A percentile compares a stretch with the other conserved stretches of the same genome.
These are phyloP conservation scores for Phoeniculus purpureus DNA, from an alignment of 2,797 vertebrate genomes.

Conservation along the genomic window DNA sequence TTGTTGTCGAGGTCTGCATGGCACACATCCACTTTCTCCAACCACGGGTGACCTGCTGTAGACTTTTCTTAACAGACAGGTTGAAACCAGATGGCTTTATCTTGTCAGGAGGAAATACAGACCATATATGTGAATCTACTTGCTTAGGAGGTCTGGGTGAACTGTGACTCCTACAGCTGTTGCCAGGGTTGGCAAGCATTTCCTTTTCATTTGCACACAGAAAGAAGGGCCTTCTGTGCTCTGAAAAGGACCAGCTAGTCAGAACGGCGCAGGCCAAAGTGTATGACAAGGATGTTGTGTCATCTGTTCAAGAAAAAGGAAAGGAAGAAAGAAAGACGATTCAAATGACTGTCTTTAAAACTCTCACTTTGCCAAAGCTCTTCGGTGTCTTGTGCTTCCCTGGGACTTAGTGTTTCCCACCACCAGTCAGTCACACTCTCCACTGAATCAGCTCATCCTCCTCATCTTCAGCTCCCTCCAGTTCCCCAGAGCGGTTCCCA, in stretches of 20 bases:
- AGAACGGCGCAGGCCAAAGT: not conserved
- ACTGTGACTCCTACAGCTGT: not conserved
- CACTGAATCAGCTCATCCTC: not conserved
- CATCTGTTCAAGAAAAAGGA: not conserved
- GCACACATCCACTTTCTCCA: not conserved
- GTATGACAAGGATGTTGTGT: not conserved
- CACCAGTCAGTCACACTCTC: not conserved
- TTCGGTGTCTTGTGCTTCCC: not conserved
- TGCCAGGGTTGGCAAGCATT: not conserved
- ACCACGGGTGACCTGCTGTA: not conserved
- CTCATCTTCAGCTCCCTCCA: not conserved
- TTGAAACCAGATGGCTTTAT: not conserved
- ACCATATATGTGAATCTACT: not conserved
- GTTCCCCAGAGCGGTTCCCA: not conserved
- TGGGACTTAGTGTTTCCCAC: conserved; percentile 1
- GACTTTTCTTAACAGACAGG: not conserved
- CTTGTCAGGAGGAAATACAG: not conserved
- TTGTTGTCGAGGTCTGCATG: not conserved
- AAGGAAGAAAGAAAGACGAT: not conserved
- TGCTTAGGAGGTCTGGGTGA: not conserved
- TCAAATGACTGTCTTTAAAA: not conserved
- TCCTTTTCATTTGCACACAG: not conserved
- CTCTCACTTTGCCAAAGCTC: not conserved
- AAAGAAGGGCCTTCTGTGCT: not conserved
- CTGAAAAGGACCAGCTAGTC: not conserved